Evolutionary conservation across 2,888 invertebrate genomes (phyloP), one percentile per base, ranked within the genome.

Genomic region (Rhagium mordax): DNA sequence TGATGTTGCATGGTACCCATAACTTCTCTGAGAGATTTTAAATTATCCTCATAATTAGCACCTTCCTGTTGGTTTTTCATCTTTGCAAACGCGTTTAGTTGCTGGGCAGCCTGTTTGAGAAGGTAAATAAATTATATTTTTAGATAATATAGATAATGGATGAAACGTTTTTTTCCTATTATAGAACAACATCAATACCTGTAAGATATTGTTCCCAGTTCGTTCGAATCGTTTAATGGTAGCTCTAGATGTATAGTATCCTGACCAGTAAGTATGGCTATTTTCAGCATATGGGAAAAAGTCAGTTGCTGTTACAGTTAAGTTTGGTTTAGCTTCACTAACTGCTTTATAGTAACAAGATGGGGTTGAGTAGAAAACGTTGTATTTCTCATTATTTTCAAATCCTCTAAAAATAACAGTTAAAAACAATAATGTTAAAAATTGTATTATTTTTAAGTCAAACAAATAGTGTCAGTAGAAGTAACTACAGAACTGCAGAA

Each of bases 1-100:
- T 98, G 98, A 84, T 98, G 98, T 85, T 98, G 97, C 93, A 95
- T 93, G 2, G 94, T 88, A 3, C 94, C 95, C 92, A 95, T 93
- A 0, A 92, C 92, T 78, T 74, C 74, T 20, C 71, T 53, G 7
- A 74, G 16, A 29, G 33, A 57, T 49, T 18, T 66, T 15, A 70
- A n/a, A 57, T 66, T 73, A 21, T 62, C 51, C 62, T 73, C 70
- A 15, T 59, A 70, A 15, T 61, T n/a, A 5, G 15, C 15, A 18
- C 29, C 41, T 20, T 48, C 55, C 4, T 33, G 16, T 8, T 66
- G 55, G 27, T 53, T 62, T 33, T 16, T 69, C 65, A 74, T 71
- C 48, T 74, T 74, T 47, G 65, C 64, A 65, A 71, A 71, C 16
- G 74, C 71, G 33, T 68, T 71, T 0, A 71, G 27, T 4, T 74